Base-by-base conservation (phyloP, 2,888 invertebrate species). In the Amphipoea lucens region DNA sequence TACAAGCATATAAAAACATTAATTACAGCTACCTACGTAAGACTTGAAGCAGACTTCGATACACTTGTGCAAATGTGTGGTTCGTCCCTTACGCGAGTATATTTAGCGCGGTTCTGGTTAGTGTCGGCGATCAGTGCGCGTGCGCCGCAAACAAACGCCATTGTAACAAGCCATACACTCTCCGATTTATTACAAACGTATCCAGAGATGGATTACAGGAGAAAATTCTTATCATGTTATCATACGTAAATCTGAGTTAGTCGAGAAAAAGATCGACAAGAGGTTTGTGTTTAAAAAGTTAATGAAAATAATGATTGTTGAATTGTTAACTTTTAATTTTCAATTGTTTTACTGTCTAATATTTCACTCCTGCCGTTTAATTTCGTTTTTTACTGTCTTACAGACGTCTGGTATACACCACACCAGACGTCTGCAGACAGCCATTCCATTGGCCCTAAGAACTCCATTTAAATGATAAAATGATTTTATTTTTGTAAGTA, bases 61-160 rank as follows among this genome's bases (percentile, higher is more conserved):
- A 65, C 42, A 71, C 51, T 62, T 45, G 40, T 29, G 36, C 63
- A 29, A 48, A 60, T 29, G 60, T 81, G 62, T 69, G 66, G 17
- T 62, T 57, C 71, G 74, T 87, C 85, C 88, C 77, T 76, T 83
- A 62, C 57, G 48, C 57, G 65, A 62, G 88, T 87, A 87, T 87
- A 88, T 88, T 83, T 87, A 88, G 89, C 84, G 36, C 65, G 67
- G 66, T 63, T 87, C 87, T 87, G 89, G 65, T 88, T 87, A 77
- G 69, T 88, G 89, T 87, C 84, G 72, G 77, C 65, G 78, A 65
- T 62, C 9, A 65, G 12, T 54, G 71, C 76, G 76, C 82, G 68
- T 65, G 72, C 84, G 72, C 78, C 40, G 23, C 67, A 51, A 87
- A 87, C 85, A 85, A 85, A 81, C 88, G 88, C 83, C 81, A 85